phyloP scores from a whole-genome alignment of 2,113 vertebrate genomes.

The Brachypodius melanocephalos region DNA sequence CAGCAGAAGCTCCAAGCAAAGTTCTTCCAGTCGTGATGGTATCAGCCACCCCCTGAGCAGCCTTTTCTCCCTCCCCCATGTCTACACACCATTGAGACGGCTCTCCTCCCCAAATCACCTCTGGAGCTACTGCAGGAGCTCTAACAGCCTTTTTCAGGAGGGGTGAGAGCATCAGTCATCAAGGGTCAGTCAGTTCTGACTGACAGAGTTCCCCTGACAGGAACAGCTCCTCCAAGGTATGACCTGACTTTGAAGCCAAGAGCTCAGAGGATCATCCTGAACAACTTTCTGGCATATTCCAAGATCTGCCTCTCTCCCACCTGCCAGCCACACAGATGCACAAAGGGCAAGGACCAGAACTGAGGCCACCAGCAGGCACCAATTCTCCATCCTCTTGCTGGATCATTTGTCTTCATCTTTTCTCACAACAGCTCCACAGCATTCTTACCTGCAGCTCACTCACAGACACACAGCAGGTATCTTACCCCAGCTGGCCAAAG shows the following conservation, averaged over 20 bases:
- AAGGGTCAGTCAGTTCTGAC: not conserved
- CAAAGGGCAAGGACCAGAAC: not conserved
- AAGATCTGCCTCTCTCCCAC: not conserved
- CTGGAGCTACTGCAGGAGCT: not conserved
- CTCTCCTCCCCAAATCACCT: not conserved
- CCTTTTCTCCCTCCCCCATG: not conserved
- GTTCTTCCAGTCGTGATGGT: not conserved
- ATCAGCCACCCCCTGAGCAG: not conserved
- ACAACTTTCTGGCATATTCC: not conserved
- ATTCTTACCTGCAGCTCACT: not conserved
- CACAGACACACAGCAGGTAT: not conserved
- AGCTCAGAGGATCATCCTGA: not conserved
- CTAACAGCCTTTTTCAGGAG: not conserved
- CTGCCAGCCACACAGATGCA: not conserved
- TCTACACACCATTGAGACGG: rapidly evolving
- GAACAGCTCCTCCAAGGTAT: not conserved
- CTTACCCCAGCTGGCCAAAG: not conserved
- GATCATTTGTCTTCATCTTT: not conserved
- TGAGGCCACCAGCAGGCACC: not conserved
- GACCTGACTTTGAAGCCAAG: not conserved
- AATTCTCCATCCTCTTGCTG: not conserved
- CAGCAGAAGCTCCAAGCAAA: not conserved
- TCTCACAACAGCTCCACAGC: not conserved
- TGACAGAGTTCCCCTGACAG: not conserved
- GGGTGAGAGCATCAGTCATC: rapidly evolving